These are phyloP conservation scores for Cirrhinus molitorella DNA, from an alignment of 2,797 vertebrate species.

Conservation along the genomic window DNA sequence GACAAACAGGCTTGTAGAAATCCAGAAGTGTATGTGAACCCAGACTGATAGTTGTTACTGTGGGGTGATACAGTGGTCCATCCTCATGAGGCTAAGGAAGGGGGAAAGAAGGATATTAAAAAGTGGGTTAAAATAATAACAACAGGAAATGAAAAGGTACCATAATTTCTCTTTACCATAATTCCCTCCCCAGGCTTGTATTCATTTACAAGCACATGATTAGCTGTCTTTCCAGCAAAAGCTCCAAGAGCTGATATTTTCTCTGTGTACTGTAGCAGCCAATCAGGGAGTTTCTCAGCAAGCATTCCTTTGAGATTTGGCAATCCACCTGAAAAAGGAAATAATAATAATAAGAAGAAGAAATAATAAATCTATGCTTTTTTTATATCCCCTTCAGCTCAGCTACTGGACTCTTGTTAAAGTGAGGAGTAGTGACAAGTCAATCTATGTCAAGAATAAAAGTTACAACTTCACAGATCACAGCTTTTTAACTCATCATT, in stretches of 20 bases:
- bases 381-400: background rate
- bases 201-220: conserved; percentile 93
- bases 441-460: background rate
- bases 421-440: too few species aligned
- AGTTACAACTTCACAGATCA: background rate
- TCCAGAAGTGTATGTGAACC: conserved; percentile 89
- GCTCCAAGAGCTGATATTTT: conserved; percentile 84
- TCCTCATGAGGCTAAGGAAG: conserved; percentile 85
- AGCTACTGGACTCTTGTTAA: background rate
- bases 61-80: conserved; percentile 90
- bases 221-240: conserved; percentile 85
- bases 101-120: background rate
- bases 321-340: conserved; percentile 77
- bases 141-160: background rate
- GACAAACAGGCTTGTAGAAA: conserved; percentile 82
- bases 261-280: conserved; percentile 83
- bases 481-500: background rate
- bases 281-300: conserved; percentile 84
- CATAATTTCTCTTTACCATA: conserved; percentile 77
- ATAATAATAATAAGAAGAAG: background rate
- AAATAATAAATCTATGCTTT: background rate
- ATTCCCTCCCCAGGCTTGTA: conserved; percentile 89
- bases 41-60: conserved; percentile 89
- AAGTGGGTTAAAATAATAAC: background rate
- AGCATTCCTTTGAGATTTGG: conserved; percentile 89